These are phyloP conservation scores for Ornithorhynchus anatinus DNA, from an alignment of 2,113 vertebrate genomes.

Conservation along the genomic window DNA sequence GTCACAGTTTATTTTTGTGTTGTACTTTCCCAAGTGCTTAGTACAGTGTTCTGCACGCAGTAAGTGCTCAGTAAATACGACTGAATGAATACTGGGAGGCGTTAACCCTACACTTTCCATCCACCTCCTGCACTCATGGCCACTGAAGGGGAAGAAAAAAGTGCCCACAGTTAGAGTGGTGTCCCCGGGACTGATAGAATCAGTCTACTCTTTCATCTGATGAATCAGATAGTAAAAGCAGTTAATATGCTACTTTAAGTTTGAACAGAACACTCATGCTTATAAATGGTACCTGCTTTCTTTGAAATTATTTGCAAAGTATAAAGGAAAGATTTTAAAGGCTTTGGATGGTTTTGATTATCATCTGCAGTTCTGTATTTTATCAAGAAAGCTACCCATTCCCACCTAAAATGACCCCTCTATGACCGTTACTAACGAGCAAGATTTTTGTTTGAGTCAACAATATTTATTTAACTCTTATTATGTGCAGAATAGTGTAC, in stretches of 20 bases:
- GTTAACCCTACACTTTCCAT: no score
- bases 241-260: not conserved
- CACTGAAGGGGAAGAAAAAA: not conserved
- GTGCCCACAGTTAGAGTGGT: not conserved
- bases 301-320: not conserved
- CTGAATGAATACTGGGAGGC: no score
- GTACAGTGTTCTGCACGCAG: no score
- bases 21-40: no score
- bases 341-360: not conserved
- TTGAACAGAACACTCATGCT: not conserved
- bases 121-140: not conserved
- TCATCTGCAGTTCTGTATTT: conserved; percentile 42
- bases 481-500: no score
- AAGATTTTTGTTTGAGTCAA: no score
- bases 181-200: no score
- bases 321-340: not conserved
- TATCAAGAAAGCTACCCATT: conserved; percentile 43
- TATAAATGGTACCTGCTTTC: not conserved
- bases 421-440: conserved; percentile 34
- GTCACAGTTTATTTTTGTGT: no score
- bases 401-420: conserved; percentile 31
- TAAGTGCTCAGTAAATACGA: no score
- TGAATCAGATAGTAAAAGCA: not conserved
- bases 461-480: no score
- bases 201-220: not conserved